Conservation (phyloP, 2,797 vertebrate genomes). For the Artibeus lituratus region DNA sequence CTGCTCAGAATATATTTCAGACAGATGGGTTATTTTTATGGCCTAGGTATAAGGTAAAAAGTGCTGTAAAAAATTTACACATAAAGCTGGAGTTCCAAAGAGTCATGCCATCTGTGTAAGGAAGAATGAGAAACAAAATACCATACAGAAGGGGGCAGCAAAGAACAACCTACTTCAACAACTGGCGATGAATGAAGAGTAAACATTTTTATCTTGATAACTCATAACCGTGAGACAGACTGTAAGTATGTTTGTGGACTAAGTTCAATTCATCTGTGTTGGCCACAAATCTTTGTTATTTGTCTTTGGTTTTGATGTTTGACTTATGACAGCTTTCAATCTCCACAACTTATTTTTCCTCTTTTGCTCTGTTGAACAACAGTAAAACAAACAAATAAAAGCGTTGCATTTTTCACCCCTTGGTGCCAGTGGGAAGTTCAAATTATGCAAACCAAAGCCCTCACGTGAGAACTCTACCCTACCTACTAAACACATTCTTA, state of each 20-base stretch:
- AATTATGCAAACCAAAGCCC: not conserved
- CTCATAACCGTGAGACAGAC: not conserved
- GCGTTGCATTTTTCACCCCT: not conserved
- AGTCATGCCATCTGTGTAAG: not conserved
- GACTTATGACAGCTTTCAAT: not conserved
- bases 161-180: not conserved
- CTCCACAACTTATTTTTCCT: accelerated
- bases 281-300: not conserved
- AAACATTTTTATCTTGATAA: not conserved
- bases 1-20: not conserved
- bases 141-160: not conserved
- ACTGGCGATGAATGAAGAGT: not conserved
- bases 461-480: not conserved
- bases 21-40: not conserved
- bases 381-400: not conserved
- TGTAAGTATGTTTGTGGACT: not conserved
- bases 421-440: not conserved
- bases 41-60: not conserved
- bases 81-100: not conserved
- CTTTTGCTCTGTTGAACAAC: not conserved
- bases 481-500: not conserved
- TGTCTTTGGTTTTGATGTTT: not conserved
- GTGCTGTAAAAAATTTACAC: not conserved
- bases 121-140: not conserved
- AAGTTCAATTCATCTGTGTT: not conserved